Percentiles rank a stretch among this genome's conserved stretches.
Conservation (phyloP, 2,797 vertebrate species). For the Enteromius unitaeniatus region DNA sequence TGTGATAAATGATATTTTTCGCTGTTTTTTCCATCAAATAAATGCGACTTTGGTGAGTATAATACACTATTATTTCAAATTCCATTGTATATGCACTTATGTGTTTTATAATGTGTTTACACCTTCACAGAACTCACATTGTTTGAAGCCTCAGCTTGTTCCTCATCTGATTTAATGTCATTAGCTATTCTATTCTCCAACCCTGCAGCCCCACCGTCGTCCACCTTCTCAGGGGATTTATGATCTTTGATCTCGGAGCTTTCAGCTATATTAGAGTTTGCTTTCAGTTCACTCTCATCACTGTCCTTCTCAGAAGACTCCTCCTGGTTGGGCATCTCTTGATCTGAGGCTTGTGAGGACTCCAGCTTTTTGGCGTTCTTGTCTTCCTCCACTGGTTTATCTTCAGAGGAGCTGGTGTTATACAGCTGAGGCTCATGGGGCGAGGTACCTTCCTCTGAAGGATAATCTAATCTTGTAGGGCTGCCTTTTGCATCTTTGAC, state of each 20-base stretch:
- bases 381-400: constrained; percentile 50
- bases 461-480: constrained; percentile 51
- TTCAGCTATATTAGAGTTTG: constrained; percentile 16
- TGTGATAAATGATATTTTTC: not conserved
- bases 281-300: constrained; percentile 29
- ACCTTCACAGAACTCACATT: constrained; percentile 65
- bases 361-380: constrained; percentile 37
- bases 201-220: constrained; percentile 49
- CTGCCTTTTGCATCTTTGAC: constrained; percentile 57
- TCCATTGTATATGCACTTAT: not conserved
- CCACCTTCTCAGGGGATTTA: not conserved
- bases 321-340: constrained; percentile 64
- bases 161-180: constrained; percentile 37
- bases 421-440: constrained; percentile 42
- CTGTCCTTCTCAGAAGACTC: constrained; percentile 57
- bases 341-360: constrained; percentile 46
- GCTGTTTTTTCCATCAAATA: not conserved
- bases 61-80: not conserved
- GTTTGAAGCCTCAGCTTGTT: constrained; percentile 53
- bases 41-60: not conserved
- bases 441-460: constrained; percentile 36
- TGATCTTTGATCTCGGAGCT: constrained; percentile 7
- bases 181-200: constrained; percentile 66
- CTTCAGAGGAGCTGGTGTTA: constrained; percentile 35
- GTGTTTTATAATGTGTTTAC: not conserved